Evolutionary conservation across 2,113 vertebrate genomes (phyloP), one percentile per base, ranked within the genome.

Genomic region (Andinoacara biseriatus): DNA sequence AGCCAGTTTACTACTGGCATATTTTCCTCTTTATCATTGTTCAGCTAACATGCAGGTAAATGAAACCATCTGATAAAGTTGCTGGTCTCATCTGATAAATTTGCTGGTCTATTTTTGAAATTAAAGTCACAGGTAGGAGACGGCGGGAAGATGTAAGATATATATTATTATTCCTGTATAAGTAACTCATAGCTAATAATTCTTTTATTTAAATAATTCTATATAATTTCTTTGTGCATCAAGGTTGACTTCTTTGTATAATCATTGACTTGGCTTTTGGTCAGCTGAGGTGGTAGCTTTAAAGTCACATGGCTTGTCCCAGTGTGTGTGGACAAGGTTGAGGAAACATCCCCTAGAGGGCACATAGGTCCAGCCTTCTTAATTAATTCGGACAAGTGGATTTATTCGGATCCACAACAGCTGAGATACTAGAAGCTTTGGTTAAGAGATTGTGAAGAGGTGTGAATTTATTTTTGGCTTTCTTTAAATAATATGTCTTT

Each of bases 301-400:
- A 69, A 78, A 29, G 74, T 76, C 77, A 86, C 61, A 63, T 87
- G 80, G 31, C 35, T 31, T 76, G 33, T 59, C 58, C 38, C 20
- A 22, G 33, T 80, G 80, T 33, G 78, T 1, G 43, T 69, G 26
- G 26, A 79, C 63, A 56, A 22, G 38, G 26, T 10, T 10, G 20
- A 82, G 52, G 52, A 46, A 83, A 29, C 29, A 5, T 60, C 82
- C 31, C 5, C 26, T 49, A 60, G 84, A 89, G 87, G 89, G 49
- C 93, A 89, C 65, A 17, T 52, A 17, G 81, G 52, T 61, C 59
- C 80, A 86, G 84, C 76, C 69, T 14, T 85, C 58, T 75, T 82
- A 90, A 78, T 89, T 90, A 87, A 89, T 85, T 83, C 58, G 69
- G 57, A 69, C 85, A 93, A 93, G 83, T 89, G 87, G 91, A 94